These are phyloP conservation scores for Hemicrepidius hirtus DNA, from an alignment of 2,888 invertebrate species.

Conservation along the genomic window DNA sequence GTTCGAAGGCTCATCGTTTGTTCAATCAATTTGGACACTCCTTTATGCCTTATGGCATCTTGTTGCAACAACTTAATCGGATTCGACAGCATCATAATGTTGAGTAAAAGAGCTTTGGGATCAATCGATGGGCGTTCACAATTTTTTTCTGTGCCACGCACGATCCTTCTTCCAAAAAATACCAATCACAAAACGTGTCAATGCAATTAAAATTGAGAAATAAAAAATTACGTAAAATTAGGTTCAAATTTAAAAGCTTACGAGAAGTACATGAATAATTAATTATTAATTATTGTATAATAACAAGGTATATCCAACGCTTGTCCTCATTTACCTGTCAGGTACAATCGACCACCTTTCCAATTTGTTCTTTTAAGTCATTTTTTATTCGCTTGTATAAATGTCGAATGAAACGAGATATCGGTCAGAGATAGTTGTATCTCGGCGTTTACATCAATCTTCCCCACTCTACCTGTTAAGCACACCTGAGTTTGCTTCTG, in stretches of 20 bases:
- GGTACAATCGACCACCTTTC: conserved; percentile 56
- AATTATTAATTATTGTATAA: conserved; percentile 43
- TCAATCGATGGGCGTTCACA: conserved; percentile 9
- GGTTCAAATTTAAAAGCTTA: neutral
- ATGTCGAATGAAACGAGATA: conserved; percentile 60
- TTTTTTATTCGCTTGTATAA: conserved; percentile 56
- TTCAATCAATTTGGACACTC: conserved; percentile 36
- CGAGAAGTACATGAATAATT: conserved; percentile 20
- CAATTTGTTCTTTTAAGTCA: conserved; percentile 56
- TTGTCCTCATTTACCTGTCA: conserved; percentile 48
- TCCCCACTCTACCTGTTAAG: conserved; percentile 58
- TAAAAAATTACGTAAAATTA: conserved; percentile 11
- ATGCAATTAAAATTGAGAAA: neutral
- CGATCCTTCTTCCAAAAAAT: neutral
- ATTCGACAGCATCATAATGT: conserved; percentile 24
- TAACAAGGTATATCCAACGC: conserved; percentile 21
- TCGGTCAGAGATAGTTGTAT: conserved; percentile 63
- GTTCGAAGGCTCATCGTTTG: neutral
- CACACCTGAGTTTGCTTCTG: conserved; percentile 61
- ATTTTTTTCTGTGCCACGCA: neutral
- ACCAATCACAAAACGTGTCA: neutral
- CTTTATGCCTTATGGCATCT: conserved; percentile 18
- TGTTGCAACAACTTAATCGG: conserved; percentile 28
- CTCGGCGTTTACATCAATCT: conserved; percentile 59
- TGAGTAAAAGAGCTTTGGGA: conserved; percentile 7